Evolutionary conservation across 2,888 invertebrate genomes (phyloP), one percentile per base, ranked within the genome.

Genomic region (Macaria notata): DNA sequence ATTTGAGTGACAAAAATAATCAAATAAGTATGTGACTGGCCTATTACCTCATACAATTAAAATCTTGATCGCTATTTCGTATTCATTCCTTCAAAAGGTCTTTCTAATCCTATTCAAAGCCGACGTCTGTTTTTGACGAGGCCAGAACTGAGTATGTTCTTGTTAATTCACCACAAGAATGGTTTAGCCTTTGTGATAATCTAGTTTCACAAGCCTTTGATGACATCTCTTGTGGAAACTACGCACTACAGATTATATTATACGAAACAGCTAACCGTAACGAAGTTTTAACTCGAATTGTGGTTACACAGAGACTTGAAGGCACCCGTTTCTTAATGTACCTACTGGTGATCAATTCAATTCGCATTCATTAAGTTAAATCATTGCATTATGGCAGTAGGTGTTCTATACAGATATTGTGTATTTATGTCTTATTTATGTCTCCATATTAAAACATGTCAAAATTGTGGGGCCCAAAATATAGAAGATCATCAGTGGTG

Each of bases 291-390:
- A 54, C 59, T 59, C 44, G 19, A 39, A 47, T 43, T 45, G 36
- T 45, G 54, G 53, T 39, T 54, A 46, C 31, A 46, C 46, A 49
- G 49, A 57, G 59, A 64, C 62, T 62, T 54, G 44, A 53, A 55
- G 3, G 33, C 33, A 36, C 19, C 19, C 19, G 19, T 19, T 19
- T 19, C 19, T 19, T 19, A 19, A 19, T 19, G 19, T 19, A 19
- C 19, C 19, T 19, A 19, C 19, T 19, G 19, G 19, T 19, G 2
- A 19, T 19, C 1, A 19, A 19, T 19, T 19, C 19, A 19, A n/a
- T 19, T 2, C 19, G 19, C 19, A 19, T 19, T 19, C 19, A 19
- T 19, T 19, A 19, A 19, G 19, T 19, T 19, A 19, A 19, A 19
- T 19, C 19, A 19, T 19, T 19, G 19, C 1, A 19, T 19, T 19